Percentiles rank a stretch among this genome's conserved stretches.
Evolutionary conservation across 2,888 invertebrate genomes (phyloP).

Genomic region (Gerosis bhagava): DNA sequence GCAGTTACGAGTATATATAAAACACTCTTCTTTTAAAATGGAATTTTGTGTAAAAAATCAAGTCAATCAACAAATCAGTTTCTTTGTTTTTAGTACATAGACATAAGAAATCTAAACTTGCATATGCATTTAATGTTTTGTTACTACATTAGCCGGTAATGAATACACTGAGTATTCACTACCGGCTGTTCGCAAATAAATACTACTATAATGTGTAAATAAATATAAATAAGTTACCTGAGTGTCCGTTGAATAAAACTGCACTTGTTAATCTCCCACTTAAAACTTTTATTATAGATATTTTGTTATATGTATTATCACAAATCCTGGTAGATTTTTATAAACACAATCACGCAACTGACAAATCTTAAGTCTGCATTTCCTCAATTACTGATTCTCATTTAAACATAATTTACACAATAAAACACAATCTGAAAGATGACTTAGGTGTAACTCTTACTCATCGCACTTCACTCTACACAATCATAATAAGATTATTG

Average conservation of each 20-base stretch:
- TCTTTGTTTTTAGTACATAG: too few relatives aligned
- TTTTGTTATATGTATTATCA: constrained; percentile 88
- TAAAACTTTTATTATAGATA: constrained; percentile 83
- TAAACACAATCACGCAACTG: constrained; percentile 86
- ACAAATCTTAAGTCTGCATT: constrained; percentile 76
- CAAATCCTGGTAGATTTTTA: constrained; percentile 89
- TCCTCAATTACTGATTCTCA: constrained; percentile 78
- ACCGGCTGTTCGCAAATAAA: too few relatives aligned
- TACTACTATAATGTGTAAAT: too few relatives aligned
- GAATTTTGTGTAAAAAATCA: too few relatives aligned
- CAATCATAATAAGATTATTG: constrained; percentile 76
- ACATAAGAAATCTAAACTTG: too few relatives aligned
- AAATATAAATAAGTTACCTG: constrained; percentile 61
- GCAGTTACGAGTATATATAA: too few relatives aligned
- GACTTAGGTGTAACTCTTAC: constrained; percentile 75
- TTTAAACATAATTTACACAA: constrained; percentile 82
- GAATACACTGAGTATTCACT: too few relatives aligned
- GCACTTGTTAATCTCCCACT: constrained; percentile 80
- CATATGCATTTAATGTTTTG: too few relatives aligned
- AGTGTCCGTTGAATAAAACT: constrained; percentile 73
- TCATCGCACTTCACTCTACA: constrained; percentile 72
- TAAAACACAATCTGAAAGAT: constrained; percentile 77
- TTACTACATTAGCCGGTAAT: too few relatives aligned
- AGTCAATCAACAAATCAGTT: too few relatives aligned
- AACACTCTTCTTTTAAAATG: too few relatives aligned